Evolutionary conservation across 2,113 vertebrate species (phyloP).

Genomic region (Vidua macroura): DNA sequence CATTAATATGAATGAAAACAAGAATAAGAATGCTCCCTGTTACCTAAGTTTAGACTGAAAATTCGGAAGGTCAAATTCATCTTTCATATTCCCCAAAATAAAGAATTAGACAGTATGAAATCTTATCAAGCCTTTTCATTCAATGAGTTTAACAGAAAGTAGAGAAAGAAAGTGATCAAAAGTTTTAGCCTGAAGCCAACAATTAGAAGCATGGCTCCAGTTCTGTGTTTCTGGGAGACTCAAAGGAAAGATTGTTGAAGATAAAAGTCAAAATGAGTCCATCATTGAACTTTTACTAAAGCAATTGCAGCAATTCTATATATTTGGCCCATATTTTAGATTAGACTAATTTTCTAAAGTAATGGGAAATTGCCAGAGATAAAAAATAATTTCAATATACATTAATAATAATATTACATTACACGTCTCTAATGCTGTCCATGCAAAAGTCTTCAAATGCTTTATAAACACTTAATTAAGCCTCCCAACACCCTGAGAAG

Average conservation of each 20-base stretch:
- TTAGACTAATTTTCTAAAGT: slow-evolving; percentile 32
- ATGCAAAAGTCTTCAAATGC: background rate
- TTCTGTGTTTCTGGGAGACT: slow-evolving; percentile 16
- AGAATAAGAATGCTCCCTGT: slow-evolving; percentile 57
- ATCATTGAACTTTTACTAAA: background rate
- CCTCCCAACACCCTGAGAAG: background rate
- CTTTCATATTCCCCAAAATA: slow-evolving; percentile 46
- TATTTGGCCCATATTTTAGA: slow-evolving; percentile 33
- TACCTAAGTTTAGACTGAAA: slow-evolving; percentile 53
- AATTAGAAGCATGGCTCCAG: slow-evolving; percentile 25
- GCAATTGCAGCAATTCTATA: background rate
- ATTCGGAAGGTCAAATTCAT: slow-evolving; percentile 60
- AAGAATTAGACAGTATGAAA: slow-evolving; percentile 56
- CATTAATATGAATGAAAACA: slow-evolving; percentile 70
- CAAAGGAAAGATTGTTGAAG: slow-evolving; percentile 21
- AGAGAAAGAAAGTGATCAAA: slow-evolving; percentile 44
- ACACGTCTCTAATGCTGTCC: background rate
- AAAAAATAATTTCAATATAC: slow-evolving; percentile 45
- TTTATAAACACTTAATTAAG: slow-evolving; percentile 29
- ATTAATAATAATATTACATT: slow-evolving; percentile 18
- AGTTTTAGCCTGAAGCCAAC: slow-evolving; percentile 60
- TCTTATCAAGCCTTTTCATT: slow-evolving; percentile 51
- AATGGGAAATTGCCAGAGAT: slow-evolving; percentile 37
- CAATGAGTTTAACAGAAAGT: slow-evolving; percentile 25
- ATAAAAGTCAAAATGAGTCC: slow-evolving; percentile 34